phyloP scores from a whole-genome alignment of 1,140 invertebrate species.

The Achroia grisella region DNA sequence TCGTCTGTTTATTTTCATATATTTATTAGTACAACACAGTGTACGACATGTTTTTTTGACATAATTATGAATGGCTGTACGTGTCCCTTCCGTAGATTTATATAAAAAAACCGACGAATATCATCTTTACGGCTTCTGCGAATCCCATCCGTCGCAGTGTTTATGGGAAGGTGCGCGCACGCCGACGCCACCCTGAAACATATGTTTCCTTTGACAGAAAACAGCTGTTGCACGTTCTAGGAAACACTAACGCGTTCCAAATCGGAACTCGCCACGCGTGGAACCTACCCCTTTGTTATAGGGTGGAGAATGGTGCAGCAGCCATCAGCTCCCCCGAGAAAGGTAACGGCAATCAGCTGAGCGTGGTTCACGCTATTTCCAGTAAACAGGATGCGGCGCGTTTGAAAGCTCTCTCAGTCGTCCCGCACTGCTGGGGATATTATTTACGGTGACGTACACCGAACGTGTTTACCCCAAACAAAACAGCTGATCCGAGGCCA shows the following conservation, averaged over 20 bases:
- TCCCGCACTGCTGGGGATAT: too few species aligned
- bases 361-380: background rate
- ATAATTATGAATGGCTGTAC: slow-evolving; percentile 1
- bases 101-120: too few species aligned
- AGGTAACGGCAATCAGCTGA: slow-evolving; percentile 1
- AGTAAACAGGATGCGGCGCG: too few species aligned
- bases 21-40: too few species aligned
- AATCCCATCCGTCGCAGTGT: slow-evolving; percentile 7
- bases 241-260: slow-evolving; percentile 24
- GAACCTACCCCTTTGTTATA: background rate
- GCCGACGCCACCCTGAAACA: slow-evolving; percentile 19
- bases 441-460: too few species aligned
- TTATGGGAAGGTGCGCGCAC: slow-evolving; percentile 16
- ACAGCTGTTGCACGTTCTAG: slow-evolving; percentile 36
- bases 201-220: slow-evolving; percentile 47
- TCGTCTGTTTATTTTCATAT: too few species aligned
- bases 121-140: slow-evolving; percentile 11
- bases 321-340: background rate
- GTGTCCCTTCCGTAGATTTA: background rate
- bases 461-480: too few species aligned
- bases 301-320: background rate
- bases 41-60: too few species aligned
- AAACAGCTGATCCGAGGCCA: too few species aligned
- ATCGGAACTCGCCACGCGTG: background rate
- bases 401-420: too few species aligned